Conservation (phyloP, 2,888 invertebrate species). For the Allolobophora icterica region DNA sequence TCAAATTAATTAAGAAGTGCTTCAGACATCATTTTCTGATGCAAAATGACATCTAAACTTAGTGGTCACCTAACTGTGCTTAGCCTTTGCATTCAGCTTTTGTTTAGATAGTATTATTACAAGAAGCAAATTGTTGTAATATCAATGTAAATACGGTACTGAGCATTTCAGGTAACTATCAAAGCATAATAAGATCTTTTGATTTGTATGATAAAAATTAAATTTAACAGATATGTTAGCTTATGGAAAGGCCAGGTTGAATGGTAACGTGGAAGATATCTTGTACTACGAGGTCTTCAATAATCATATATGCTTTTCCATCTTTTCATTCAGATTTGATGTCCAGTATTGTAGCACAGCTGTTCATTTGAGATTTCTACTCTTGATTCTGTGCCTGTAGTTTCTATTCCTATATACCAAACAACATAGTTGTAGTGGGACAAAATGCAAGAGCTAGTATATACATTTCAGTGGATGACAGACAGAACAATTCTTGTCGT, state of each 20-base stretch:
- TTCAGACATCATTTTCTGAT: neutral
- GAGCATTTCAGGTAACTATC: neutral
- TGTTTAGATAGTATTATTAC: conserved; percentile 11
- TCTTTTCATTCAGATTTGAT: neutral
- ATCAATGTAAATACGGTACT: conserved; percentile 2
- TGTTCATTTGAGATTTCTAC: neutral
- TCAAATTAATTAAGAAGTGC: neutral
- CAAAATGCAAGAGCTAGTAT: neutral
- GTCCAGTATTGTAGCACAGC: neutral
- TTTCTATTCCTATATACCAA: neutral
- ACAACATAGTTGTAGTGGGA: neutral
- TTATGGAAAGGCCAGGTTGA: neutral
- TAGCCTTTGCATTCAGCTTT: neutral
- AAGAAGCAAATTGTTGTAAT: neutral
- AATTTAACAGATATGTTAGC: neutral
- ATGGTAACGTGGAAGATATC: neutral
- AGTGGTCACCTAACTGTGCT: too few species aligned
- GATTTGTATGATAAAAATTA: neutral
- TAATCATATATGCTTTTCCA: neutral
- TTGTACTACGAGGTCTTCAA: neutral
- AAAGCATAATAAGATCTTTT: conserved; percentile 6
- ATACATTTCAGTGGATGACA: neutral
- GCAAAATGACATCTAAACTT: too few species aligned
- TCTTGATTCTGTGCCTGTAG: neutral
- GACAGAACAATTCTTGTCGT: too few species aligned